Conservation (phyloP, 2,113 vertebrate genomes). For the Lutjanus erythropterus region DNA sequence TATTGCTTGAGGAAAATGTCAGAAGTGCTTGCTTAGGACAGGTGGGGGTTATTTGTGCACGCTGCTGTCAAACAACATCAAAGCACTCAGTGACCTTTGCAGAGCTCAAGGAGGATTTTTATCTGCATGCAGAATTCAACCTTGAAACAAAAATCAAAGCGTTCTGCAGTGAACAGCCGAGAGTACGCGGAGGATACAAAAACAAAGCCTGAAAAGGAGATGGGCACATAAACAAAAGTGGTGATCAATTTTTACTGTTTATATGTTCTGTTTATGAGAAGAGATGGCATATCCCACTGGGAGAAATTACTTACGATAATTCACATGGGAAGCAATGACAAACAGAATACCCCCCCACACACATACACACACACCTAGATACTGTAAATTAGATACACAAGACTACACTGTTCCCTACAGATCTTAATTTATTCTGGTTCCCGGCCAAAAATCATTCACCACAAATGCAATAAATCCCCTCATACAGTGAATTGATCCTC, state of each 20-base stretch:
- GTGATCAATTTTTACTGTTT: slow-evolving; percentile 43
- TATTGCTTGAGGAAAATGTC: slow-evolving; percentile 53
- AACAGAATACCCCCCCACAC: slow-evolving; percentile 69
- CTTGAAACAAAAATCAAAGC: slow-evolving; percentile 34
- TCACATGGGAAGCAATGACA: slow-evolving; percentile 59
- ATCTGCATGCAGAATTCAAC: slow-evolving; percentile 67
- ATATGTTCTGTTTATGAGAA: slow-evolving; percentile 53
- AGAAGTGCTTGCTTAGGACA: slow-evolving; percentile 50
- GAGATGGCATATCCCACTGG: slow-evolving; percentile 27
- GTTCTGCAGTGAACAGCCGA: neutral
- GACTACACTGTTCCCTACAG: slow-evolving; percentile 25
- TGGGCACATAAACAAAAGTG: slow-evolving; percentile 30
- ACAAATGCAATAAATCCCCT: slow-evolving; percentile 65
- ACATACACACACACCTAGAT: too few species aligned
- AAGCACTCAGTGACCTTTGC: slow-evolving; percentile 71
- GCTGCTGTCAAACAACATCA: slow-evolving; percentile 68
- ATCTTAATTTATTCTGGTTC: slow-evolving; percentile 67
- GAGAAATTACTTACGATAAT: slow-evolving; percentile 45
- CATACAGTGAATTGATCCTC: slow-evolving; percentile 39
- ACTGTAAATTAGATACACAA: slow-evolving; percentile 59
- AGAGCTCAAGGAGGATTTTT: slow-evolving; percentile 57
- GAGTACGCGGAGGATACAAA: neutral
- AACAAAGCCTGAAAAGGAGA: slow-evolving; percentile 35
- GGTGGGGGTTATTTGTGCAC: slow-evolving; percentile 59
- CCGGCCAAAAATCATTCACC: slow-evolving; percentile 64